These are phyloP conservation scores for Passer montanus DNA, from an alignment of 2,113 vertebrate genomes.

Conservation along the genomic window DNA sequence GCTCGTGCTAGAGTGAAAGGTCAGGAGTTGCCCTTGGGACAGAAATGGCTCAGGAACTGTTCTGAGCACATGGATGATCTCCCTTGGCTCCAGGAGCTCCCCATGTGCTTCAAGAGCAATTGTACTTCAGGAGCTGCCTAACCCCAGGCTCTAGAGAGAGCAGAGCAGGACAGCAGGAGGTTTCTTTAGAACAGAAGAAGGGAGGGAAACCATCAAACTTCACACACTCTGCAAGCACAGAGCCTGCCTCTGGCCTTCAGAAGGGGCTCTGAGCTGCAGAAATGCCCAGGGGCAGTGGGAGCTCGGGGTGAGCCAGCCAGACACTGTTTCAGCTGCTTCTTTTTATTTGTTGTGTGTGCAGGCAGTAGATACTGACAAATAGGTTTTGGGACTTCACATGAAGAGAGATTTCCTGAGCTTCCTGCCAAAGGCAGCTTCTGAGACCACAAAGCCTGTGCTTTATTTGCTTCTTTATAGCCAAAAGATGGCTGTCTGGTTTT, in stretches of 20 bases:
- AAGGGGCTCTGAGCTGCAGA: not conserved
- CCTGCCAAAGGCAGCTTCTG: slow-evolving; percentile 17
- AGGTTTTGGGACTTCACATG: not conserved
- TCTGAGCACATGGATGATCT: not conserved
- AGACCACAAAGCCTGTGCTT: slow-evolving; percentile 19
- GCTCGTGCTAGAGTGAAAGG: not conserved
- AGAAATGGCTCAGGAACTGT: not conserved
- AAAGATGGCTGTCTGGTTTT: not conserved
- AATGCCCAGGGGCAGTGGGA: not conserved
- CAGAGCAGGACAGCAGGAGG: not conserved
- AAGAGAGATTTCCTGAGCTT: slow-evolving; percentile 29
- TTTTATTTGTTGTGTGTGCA: not conserved
- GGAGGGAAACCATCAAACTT: not conserved
- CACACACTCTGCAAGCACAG: not conserved
- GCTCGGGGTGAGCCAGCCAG: not conserved
- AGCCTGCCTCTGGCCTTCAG: not conserved
- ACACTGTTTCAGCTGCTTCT: not conserved
- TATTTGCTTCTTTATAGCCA: not conserved
- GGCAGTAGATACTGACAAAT: not conserved
- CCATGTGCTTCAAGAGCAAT: not conserved
- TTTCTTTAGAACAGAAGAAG: not conserved
- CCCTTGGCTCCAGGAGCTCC: not conserved
- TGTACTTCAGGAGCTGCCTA: not conserved
- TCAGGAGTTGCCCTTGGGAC: not conserved
- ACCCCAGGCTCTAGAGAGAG: not conserved